Evolutionary conservation across 2,113 vertebrate genomes (phyloP), one percentile per base, ranked within the genome.

Genomic region (Cryptomyrus ogoouensis): DNA sequence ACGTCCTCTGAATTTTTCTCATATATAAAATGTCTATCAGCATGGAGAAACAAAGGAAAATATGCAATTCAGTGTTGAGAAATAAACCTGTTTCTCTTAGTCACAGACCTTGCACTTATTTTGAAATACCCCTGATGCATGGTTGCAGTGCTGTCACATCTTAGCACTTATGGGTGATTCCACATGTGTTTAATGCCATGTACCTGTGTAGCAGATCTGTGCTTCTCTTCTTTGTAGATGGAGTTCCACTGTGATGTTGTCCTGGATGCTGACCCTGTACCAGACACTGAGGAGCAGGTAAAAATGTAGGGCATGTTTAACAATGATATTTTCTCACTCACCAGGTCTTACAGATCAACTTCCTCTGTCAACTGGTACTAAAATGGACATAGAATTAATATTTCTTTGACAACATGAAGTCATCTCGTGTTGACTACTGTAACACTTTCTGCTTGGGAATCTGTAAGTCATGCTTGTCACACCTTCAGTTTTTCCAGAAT

Each of bases 211-310:
- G 56, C 56, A 46, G 27, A 31, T 24, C 35, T 27, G 17, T 77
- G n/a, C 90, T 7, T 90, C 58, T 88, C 91, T 91, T 31, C 35
- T 80, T 89, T 21, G 50, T 91, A 95, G 95, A 90, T 93, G 44
- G 93, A 94, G 86, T 95, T 95, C 90, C 94, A 92, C 50, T 95
- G 93, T 91, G 95, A 95, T 3, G 94, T 95, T 62, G 91, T 95
- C 53, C 90, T 96, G 89, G 95, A 95, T 87, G 77, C 92, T 17
- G 93, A 93, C 74, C 93, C 94, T 39, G 92, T 94, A 17, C 91
- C 83, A 15, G 85, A 89, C 6, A 1, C n/a, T 84, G 88, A 88
- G 70, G 66, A 91, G 89, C 50, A 93, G 92, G 94, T 95, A 89
- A 92, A 4, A 42, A 44, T n/a, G 5, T 46, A 8, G 35, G 10